Evolutionary conservation across 2,888 invertebrate species (phyloP), one percentile per base, ranked within the genome.

Genomic region (Epistrophe eligans): DNA sequence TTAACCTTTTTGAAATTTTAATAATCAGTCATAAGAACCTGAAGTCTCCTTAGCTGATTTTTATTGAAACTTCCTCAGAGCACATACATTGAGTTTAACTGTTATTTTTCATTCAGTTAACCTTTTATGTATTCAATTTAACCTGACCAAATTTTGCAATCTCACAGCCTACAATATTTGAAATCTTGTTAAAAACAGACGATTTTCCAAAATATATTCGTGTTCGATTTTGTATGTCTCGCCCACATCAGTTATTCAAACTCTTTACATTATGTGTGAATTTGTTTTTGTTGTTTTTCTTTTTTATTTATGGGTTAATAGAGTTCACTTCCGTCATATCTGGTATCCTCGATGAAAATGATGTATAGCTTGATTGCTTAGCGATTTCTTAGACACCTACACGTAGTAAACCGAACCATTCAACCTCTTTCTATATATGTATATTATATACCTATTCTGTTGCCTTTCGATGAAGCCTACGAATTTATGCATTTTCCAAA

Each of bases 331-430:
- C 87, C 87, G 83, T 76, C 83, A 87, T 83, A 70, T 48, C 1
- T 19, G 2, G 72, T 76, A 87, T 83, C 83, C 83, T 87, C 66
- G 72, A 72, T 28, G 58, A 72, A 83, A 76, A 87, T 87, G 76
- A 87, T 83, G 83, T 79, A 83, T 79, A 38, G 76, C 50, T 72
- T 87, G 74, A 87, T 87, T 76, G 79, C 76, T 70, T 45, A 83
- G 87, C 83, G 66, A 83, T 83, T 79, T 76, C 76, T 79, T 79
- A 76, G 76, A 87, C 87, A 87, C 87, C 87, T 87, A 87, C 87
- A 87, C 87, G 79, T 76, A 74, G 70, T 48, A 15, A 19, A 13
- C 52, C 50, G 28, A 70, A 43, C 70, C 73, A 57, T 62, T 73
- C 73, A 74, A 58, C 77, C 52, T 58, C 58, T 58, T 38, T 55